Conservation (phyloP, 2,113 vertebrate genomes). For the Ophiodon elongatus region DNA sequence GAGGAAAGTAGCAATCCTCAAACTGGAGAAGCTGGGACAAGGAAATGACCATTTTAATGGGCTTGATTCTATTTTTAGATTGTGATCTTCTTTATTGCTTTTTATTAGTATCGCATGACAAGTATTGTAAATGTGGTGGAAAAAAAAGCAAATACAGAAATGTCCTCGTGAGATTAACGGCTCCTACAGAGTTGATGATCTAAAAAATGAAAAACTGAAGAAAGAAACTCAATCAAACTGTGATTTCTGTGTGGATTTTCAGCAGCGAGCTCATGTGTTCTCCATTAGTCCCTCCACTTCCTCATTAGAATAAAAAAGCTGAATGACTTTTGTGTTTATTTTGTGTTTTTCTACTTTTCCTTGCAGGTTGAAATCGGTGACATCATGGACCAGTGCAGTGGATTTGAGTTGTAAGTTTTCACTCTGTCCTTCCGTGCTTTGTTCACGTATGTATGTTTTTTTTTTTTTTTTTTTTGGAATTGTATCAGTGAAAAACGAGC, state of each 20-base stretch:
- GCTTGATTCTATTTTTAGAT: neutral
- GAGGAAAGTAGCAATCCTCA: neutral
- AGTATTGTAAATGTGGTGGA: neutral
- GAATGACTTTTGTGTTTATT: neutral
- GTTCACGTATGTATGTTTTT: neutral
- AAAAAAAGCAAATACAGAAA: neutral
- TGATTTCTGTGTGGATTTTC: neutral
- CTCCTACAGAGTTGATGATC: neutral
- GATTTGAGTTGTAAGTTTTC: conserved; percentile 81
- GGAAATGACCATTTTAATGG: neutral
- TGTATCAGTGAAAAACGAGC: neutral
- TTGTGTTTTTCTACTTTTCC: neutral
- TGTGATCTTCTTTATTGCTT: neutral
- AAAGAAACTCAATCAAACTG: neutral
- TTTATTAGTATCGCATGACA: neutral
- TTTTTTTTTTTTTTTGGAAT: neutral
- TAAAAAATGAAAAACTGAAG: neutral
- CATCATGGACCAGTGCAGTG: conserved; percentile 82
- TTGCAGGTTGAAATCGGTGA: conserved; percentile 71
- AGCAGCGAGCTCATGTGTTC: neutral
- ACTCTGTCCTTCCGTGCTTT: neutral
- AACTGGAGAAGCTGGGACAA: neutral
- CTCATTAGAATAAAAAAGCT: neutral
- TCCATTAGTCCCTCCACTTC: neutral
- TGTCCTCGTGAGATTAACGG: neutral